These are phyloP conservation scores for Aythya baeri DNA, from an alignment of 2,113 vertebrate species.

Conservation along the genomic window DNA sequence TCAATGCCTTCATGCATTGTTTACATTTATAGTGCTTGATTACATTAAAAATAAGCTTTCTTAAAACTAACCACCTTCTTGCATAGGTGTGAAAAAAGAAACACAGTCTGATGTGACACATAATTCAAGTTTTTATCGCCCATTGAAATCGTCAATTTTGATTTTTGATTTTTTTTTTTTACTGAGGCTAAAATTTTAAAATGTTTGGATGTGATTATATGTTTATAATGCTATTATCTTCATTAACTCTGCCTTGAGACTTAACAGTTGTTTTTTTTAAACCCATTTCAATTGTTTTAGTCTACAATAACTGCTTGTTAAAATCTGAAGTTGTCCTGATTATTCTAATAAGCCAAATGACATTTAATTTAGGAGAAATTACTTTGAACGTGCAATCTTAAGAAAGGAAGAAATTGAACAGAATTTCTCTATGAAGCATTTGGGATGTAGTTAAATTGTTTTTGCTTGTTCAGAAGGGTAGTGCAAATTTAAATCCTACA, in stretches of 20 bases:
- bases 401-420: constrained; percentile 73
- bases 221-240: not conserved
- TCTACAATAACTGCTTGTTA: constrained; percentile 72
- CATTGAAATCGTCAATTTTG: not conserved
- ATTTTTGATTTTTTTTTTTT: too few species aligned
- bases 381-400: constrained; percentile 66
- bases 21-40: not conserved
- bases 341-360: constrained; percentile 74
- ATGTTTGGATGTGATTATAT: not conserved
- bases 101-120: not conserved
- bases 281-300: not conserved
- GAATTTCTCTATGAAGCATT: constrained; percentile 69
- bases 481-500: constrained; percentile 80
- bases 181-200: not conserved
- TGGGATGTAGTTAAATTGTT: constrained; percentile 76
- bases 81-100: not conserved
- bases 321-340: constrained; percentile 70
- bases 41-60: not conserved
- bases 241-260: not conserved
- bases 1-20: not conserved
- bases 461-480: constrained; percentile 73
- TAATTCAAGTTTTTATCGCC: not conserved
- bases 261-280: not conserved
- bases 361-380: constrained; percentile 79
- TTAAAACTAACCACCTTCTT: not conserved